Base-by-base conservation (phyloP, 2,797 vertebrate genomes). In the Pitangus sulphuratus region DNA sequence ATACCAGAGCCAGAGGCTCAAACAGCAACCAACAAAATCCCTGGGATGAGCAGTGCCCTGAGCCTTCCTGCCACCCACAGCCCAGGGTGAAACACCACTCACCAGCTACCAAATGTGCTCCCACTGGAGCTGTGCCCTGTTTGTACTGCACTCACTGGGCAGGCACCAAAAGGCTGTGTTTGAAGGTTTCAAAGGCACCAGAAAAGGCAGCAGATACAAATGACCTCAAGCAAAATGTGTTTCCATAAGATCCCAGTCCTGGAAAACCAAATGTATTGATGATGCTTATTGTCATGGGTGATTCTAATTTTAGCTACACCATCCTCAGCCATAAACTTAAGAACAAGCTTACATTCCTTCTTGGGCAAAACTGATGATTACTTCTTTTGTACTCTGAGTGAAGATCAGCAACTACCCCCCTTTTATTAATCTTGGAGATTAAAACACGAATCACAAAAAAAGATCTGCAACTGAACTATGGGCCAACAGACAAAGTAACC, bases 21-120 rank as follows among this genome's bases (percentile, higher is more conserved):
- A 90, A 69, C 35, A 80, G 51, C 60, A 68, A 83, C 56, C 60
- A 92, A 8, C 26, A 58, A 84, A 95, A 87, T n/a, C 64, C 33
- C 48, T 19, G 50, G 82, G 77, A 60, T 25, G 78, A 90, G n/a
- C 28, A 69, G 53, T 19, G 45, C 69, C 21, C 39, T n/a, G 79
- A 80, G 28, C 71, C 10, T 47, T 66, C 40, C 51, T 56, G 48
- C 56, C 0, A 0, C 11, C 21, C 69, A 18, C 42, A 56, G 69
- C 71, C 37, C 24, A 37, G 24, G 5, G 75, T 54, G 30, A 31
- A 91, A 26, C 1, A 1, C 42, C 70, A 26, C 7, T 12, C 78
- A 53, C 37, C 33, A 44, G 6, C 1, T 28, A 56, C 42, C 62
- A 75, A 44, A 17, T 12, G 22, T 0, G 12, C 31, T 69, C 22